phyloP scores from a whole-genome alignment of 2,888 invertebrate genomes.

The Cephus sareptanus region DNA sequence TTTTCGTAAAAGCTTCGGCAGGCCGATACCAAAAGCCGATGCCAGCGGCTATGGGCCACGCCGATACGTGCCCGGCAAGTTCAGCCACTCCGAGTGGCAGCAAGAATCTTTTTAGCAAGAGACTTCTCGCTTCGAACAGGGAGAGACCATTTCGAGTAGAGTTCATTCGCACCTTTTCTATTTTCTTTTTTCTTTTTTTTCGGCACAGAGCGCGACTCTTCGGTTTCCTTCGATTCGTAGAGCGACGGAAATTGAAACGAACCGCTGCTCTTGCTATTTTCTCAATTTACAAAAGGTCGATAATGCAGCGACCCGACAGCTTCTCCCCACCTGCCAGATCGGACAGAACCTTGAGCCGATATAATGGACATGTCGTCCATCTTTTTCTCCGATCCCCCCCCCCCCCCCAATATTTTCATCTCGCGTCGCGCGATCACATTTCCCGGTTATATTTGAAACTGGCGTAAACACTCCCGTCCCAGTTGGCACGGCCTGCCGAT shows the following conservation, averaged over 20 bases:
- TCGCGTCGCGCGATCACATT: conserved; percentile 4
- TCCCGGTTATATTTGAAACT: conserved; percentile 13
- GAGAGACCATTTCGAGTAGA: neutral
- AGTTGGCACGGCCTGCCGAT: conserved; percentile 37
- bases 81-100: neutral
- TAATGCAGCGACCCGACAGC: too few species aligned
- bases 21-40: neutral
- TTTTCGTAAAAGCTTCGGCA: neutral
- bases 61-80: neutral
- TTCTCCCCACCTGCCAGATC: too few species aligned
- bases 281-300: neutral
- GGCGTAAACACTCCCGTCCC: conserved; percentile 41
- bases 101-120: neutral
- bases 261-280: neutral
- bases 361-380: neutral
- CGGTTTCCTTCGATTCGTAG: neutral
- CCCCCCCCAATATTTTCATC: too few species aligned
- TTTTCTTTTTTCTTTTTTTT: neutral
- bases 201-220: too few species aligned
- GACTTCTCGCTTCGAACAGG: too few species aligned
- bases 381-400: neutral
- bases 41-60: neutral
- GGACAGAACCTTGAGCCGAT: too few species aligned
- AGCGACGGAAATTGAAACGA: neutral
- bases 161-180: neutral